Evolutionary conservation across 2,888 invertebrate species (phyloP).

Genomic region (Tenthredo distinguenda): DNA sequence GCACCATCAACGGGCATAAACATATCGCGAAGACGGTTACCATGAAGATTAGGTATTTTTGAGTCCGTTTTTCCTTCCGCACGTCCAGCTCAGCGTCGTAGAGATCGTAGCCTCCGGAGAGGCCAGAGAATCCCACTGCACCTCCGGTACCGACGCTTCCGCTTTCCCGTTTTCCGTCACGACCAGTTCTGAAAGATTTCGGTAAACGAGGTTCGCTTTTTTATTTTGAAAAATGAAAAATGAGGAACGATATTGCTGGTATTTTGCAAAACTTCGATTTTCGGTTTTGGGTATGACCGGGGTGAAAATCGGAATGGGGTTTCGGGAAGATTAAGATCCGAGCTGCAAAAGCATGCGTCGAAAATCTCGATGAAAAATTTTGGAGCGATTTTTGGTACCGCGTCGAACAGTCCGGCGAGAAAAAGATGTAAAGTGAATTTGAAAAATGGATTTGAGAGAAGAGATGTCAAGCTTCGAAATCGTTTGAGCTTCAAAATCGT

Average conservation of each 20-base stretch:
- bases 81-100: slow-evolving; percentile 82
- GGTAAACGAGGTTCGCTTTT: not conserved
- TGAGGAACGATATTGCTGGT: not conserved
- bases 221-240: not conserved
- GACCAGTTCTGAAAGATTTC: slow-evolving; percentile 58
- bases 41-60: slow-evolving; percentile 85
- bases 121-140: slow-evolving; percentile 57
- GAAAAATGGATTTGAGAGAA: too few species aligned
- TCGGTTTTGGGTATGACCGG: not conserved
- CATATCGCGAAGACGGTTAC: slow-evolving; percentile 84
- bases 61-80: slow-evolving; percentile 83
- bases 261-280: not conserved
- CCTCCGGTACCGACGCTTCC: slow-evolving; percentile 55
- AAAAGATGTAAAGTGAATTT: too few species aligned
- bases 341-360: not conserved
- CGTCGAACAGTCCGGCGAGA: too few species aligned
- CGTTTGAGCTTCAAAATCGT: too few species aligned
- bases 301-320: too few species aligned
- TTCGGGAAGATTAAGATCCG: not conserved
- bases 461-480: too few species aligned
- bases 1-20: slow-evolving; percentile 84
- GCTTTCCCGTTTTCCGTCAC: slow-evolving; percentile 60
- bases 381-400: too few species aligned
- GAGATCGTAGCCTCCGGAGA: slow-evolving; percentile 77
- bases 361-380: not conserved